A percentile compares a stretch with the other conserved stretches of the same genome.
phyloP scores from a whole-genome alignment of 2,113 vertebrate genomes.

The Catharus minimus region DNA sequence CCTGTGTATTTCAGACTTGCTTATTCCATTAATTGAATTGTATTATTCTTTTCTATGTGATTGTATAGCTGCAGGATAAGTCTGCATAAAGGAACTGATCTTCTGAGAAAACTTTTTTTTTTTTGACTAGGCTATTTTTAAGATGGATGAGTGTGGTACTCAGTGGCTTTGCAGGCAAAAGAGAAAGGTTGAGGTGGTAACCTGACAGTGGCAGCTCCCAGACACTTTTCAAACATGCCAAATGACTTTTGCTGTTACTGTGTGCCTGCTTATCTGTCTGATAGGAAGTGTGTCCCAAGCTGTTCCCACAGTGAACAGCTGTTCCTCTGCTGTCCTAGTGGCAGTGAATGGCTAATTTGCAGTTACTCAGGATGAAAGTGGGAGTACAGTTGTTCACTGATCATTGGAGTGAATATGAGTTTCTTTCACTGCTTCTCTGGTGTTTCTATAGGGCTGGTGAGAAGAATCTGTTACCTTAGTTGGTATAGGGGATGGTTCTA shows the following conservation, averaged over 20 bases:
- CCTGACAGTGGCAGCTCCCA: neutral
- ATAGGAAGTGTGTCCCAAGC: neutral
- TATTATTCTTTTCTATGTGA: neutral
- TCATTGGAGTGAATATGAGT: neutral
- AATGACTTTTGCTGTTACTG: neutral
- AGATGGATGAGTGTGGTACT: neutral
- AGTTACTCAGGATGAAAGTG: fast-evolving
- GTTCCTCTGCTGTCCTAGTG: neutral
- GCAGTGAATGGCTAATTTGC: neutral
- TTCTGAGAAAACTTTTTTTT: neutral
- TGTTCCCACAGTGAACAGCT: neutral
- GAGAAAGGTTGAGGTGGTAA: neutral
- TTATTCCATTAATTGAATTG: neutral
- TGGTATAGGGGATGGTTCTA: neutral
- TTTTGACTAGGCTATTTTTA: neutral
- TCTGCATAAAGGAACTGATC: neutral
- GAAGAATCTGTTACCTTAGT: neutral
- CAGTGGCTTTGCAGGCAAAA: neutral
- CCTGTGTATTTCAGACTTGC: neutral
- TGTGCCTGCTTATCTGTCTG: neutral
- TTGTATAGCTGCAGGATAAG: neutral
- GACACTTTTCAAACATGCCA: neutral
- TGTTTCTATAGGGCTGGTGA: neutral
- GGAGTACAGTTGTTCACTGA: neutral
- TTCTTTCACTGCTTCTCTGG: neutral